Conservation (phyloP, 1,140 invertebrate genomes). For the Drosophila watanabei region DNA sequence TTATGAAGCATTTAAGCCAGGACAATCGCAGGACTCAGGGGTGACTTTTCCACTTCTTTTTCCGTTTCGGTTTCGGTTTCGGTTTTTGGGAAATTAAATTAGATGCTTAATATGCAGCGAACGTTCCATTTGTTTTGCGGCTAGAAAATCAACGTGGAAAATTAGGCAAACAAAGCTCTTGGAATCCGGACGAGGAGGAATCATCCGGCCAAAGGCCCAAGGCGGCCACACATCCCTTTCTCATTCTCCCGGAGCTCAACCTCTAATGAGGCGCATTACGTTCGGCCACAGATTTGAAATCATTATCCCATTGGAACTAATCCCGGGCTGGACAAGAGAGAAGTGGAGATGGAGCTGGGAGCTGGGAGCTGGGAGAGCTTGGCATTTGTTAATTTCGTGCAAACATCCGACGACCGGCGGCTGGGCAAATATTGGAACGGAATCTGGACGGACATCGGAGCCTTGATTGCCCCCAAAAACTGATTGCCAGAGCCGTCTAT, state of each 20-base stretch:
- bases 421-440: slow-evolving; percentile 53
- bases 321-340: slow-evolving; percentile 24
- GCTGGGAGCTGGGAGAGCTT: slow-evolving; percentile 2
- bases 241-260: slow-evolving; percentile 49
- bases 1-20: slow-evolving; percentile 79
- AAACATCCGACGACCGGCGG: slow-evolving; percentile 60
- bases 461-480: slow-evolving; percentile 13
- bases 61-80: slow-evolving; percentile 6
- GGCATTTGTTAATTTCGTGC: slow-evolving; percentile 69
- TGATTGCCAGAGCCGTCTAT: slow-evolving; percentile 4
- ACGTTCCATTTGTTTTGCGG: slow-evolving; percentile 83
- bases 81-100: slow-evolving; percentile 73
- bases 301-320: slow-evolving; percentile 80
- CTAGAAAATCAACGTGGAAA: slow-evolving; percentile 84
- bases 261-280: slow-evolving; percentile 83
- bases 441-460: not conserved
- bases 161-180: slow-evolving; percentile 75
- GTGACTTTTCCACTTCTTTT: slow-evolving; percentile 45
- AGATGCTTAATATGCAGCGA: slow-evolving; percentile 82
- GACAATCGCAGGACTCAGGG: slow-evolving; percentile 22
- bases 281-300: slow-evolving; percentile 78
- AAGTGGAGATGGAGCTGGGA: too few relatives aligned
- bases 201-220: slow-evolving; percentile 15
- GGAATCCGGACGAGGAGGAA: too few relatives aligned
- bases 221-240: slow-evolving; percentile 14